Evolutionary conservation across 2,888 invertebrate genomes (phyloP).

Genomic region (Cosmia trapezina): DNA sequence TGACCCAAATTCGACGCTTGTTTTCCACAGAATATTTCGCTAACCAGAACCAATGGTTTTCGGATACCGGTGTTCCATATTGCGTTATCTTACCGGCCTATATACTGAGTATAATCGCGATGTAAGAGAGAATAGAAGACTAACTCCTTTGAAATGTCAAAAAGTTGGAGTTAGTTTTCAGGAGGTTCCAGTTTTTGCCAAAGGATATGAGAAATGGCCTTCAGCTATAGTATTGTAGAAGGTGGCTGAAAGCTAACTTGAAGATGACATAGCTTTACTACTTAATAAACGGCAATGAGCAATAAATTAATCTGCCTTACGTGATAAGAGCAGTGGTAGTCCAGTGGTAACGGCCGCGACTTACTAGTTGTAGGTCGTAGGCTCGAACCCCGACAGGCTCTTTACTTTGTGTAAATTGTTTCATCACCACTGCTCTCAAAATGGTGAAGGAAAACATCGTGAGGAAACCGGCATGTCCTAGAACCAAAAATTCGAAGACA

Average conservation of each 20-base stretch:
- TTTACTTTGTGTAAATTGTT: too few species aligned
- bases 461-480: too few species aligned
- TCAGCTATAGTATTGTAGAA: background rate
- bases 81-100: constrained; percentile 68
- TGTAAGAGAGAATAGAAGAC: constrained; percentile 18
- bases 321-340: too few species aligned
- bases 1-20: constrained; percentile 56
- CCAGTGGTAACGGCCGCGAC: too few species aligned
- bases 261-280: background rate
- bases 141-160: background rate
- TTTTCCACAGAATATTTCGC: constrained; percentile 62
- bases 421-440: too few species aligned
- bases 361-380: too few species aligned
- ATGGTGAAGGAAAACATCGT: too few species aligned
- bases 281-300: background rate
- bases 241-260: too few species aligned
- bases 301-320: background rate
- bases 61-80: constrained; percentile 66
- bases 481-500: too few species aligned
- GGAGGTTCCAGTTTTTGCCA: too few species aligned
- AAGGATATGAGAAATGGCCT: too few species aligned
- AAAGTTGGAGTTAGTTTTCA: background rate
- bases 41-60: constrained; percentile 65
- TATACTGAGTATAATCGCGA: constrained; percentile 51
- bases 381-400: too few species aligned